Percentiles rank a stretch among this genome's conserved stretches.
These are phyloP conservation scores for Neolamprologus multifasciatus DNA, from an alignment of 2,797 vertebrate species.

Conservation along the genomic window DNA sequence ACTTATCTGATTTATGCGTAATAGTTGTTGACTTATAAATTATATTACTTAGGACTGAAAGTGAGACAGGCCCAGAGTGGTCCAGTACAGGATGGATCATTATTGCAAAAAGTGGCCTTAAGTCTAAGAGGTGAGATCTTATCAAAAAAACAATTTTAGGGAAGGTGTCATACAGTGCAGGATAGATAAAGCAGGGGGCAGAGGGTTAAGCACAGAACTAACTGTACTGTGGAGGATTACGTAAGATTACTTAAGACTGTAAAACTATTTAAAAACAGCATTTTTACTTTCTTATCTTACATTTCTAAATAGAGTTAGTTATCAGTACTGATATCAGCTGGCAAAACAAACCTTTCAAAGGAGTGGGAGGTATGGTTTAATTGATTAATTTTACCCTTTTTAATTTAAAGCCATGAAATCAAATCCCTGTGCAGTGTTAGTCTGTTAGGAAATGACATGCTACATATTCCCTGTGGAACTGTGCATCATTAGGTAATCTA, in stretches of 20 bases:
- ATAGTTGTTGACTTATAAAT: background rate
- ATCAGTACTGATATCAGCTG: background rate
- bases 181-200: background rate
- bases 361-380: background rate
- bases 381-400: background rate
- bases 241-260: background rate
- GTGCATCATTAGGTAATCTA: background rate
- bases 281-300: background rate
- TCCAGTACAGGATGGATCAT: background rate
- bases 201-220: background rate
- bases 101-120: background rate
- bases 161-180: background rate
- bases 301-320: background rate
- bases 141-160: background rate
- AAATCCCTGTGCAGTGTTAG: background rate
- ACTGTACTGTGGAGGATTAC: background rate
- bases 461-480: rapidly evolving
- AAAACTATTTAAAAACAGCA: background rate
- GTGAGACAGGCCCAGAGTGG: background rate
- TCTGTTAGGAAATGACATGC: background rate
- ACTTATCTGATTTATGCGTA: background rate
- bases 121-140: background rate
- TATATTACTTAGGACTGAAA: background rate
- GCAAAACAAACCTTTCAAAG: background rate
- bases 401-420: background rate